Evolutionary conservation across 2,113 vertebrate genomes (phyloP), one percentile per base, ranked within the genome.

Genomic region (Vanacampus margaritifer): DNA sequence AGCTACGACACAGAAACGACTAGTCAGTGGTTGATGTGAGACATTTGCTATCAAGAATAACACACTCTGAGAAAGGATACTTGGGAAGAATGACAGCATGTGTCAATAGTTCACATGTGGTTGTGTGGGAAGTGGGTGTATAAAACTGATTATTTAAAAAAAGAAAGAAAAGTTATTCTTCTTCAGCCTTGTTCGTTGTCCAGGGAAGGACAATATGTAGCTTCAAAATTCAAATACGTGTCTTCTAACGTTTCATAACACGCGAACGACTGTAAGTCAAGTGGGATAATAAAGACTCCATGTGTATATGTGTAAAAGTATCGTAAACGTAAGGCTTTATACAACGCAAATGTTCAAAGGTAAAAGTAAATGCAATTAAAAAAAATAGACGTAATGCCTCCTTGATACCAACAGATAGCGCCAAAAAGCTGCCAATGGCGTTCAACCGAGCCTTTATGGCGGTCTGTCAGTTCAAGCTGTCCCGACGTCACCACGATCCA

Each of bases 401-500:
- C 0, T n/a, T 0, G 0, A 13, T 6, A 23, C 2, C 79, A 53
- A 6, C n/a, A 82, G 84, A 68, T 65, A 74, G 35, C 72, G 59
- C 32, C 24, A 79, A 26, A 79, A 37, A 32, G 17, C 1, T 14
- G 1, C 1, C 1, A 0, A 37, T 21, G 23, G 35, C n/a, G 24
- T 32, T 74, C 56, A 72, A 70, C 54, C 26, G 21, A 35, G 8
- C 13, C 26, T 65, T 26, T 57, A 65, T 36, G 76, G 76, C 75
- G 83, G 76, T 80, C 11, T 78, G 68, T 84, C 83, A 64, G 74
- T 81, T 60, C 70, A 56, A 41, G 8, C 17, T 65, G 51, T 53
- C 72, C 69, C 89, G 82, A 89, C 88, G n/a, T 89, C 88, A 88
- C 16, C 39, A 51, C 67, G 73, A 65, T 78, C 67, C 78, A 64